A percentile compares a stretch with the other conserved stretches of the same genome.
phyloP scores from a whole-genome alignment of 2,888 invertebrate genomes.

The Tenthredo distinguenda region DNA sequence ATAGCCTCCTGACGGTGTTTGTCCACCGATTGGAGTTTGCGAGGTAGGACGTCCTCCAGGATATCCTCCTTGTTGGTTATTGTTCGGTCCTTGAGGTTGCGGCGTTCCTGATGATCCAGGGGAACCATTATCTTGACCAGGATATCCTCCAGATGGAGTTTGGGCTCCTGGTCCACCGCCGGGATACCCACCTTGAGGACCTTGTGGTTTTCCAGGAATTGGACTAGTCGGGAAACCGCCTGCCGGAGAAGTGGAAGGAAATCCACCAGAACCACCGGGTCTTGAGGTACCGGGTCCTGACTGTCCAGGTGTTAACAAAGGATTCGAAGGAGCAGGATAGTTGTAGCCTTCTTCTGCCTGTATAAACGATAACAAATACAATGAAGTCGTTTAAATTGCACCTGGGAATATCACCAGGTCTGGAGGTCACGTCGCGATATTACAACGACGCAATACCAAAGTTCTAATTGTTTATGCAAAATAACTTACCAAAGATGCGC shows the following conservation, averaged over 20 bases:
- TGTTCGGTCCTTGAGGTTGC: constrained; percentile 57
- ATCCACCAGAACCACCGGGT: constrained; percentile 62
- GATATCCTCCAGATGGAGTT: constrained; percentile 60
- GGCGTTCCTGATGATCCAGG: constrained; percentile 64
- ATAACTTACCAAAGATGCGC: constrained; percentile 71
- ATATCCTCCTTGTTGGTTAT: constrained; percentile 67
- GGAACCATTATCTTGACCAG: constrained; percentile 57
- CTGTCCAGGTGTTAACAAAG: constrained; percentile 77
- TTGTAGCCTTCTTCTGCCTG: constrained; percentile 88
- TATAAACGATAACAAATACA: constrained; percentile 53
- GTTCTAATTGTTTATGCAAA: neutral
- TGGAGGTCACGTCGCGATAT: constrained; percentile 24
- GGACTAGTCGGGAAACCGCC: constrained; percentile 59
- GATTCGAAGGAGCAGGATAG: constrained; percentile 86
- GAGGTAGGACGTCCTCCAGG: constrained; percentile 60
- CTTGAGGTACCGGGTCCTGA: constrained; percentile 62
- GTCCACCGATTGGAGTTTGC: constrained; percentile 62
- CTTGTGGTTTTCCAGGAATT: constrained; percentile 60
- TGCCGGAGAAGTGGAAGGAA: constrained; percentile 54
- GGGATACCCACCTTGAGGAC: constrained; percentile 61
- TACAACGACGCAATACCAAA: constrained; percentile 13
- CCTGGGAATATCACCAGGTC: constrained; percentile 27
- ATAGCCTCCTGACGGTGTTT: constrained; percentile 67
- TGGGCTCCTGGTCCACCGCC: constrained; percentile 60
- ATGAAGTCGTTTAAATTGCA: constrained; percentile 23